phyloP scores from a whole-genome alignment of 2,113 vertebrate genomes.

The Ciconia stormi region DNA sequence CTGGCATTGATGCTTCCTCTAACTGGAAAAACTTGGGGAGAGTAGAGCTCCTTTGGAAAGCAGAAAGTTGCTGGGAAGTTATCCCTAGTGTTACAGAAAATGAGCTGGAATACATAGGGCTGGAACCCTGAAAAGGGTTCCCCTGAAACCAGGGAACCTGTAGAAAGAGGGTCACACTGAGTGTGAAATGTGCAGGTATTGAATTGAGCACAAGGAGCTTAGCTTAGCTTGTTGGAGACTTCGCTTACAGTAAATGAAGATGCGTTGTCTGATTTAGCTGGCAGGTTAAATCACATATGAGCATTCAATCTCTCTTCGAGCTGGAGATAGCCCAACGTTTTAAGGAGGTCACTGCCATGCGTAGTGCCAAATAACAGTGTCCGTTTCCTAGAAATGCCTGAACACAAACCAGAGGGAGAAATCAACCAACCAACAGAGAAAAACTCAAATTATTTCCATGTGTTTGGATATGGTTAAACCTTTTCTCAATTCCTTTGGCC shows the following conservation, averaged over 20 bases:
- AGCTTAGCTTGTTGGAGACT: not conserved
- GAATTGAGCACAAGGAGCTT: not conserved
- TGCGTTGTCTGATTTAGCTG: not conserved
- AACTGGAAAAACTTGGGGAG: not conserved
- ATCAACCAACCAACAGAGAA: not conserved
- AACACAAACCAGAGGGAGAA: not conserved
- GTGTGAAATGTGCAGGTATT: not conserved
- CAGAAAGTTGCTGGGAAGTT: not conserved
- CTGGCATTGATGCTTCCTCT: not conserved
- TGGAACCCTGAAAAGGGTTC: not conserved
- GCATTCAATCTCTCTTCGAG: not conserved
- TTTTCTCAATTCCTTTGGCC: not conserved
- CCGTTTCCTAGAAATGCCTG: not conserved
- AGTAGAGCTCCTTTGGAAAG: not conserved
- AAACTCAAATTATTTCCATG: not conserved
- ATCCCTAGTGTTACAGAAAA: not conserved
- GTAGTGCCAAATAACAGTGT: not conserved
- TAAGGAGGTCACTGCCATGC: not conserved
- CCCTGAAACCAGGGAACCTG: not conserved
- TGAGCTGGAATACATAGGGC: not conserved
- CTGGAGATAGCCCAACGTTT: not conserved
- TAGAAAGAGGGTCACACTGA: not conserved
- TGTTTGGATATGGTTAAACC: not conserved
- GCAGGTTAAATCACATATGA: not conserved
- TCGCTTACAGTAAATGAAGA: not conserved